These are phyloP conservation scores for Dendrocopos noguchii DNA, from an alignment of 2,113 vertebrate species.

Conservation along the genomic window DNA sequence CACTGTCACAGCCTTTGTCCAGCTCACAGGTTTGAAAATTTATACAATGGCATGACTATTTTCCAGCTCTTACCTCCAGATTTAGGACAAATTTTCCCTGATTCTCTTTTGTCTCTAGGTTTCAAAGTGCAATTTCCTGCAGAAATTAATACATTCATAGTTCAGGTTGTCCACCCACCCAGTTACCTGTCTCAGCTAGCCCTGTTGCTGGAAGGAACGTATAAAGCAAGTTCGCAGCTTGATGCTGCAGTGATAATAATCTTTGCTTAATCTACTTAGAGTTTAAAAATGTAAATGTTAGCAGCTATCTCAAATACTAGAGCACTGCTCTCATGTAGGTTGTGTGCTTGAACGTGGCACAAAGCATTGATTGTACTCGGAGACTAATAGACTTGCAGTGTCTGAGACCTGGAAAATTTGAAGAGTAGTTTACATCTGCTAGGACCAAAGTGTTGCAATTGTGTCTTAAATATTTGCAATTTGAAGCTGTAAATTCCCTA, in stretches of 20 bases:
- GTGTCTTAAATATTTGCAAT: constrained; percentile 12
- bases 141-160: constrained; percentile 21
- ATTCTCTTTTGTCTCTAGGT: constrained; percentile 25
- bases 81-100: not conserved
- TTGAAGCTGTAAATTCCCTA: constrained; percentile 35
- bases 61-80: not conserved
- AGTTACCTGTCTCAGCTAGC: constrained; percentile 73
- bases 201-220: constrained; percentile 59
- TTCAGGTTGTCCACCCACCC: constrained; percentile 47
- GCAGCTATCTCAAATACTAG: not conserved
- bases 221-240: constrained; percentile 54
- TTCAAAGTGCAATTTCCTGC: constrained; percentile 54
- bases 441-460: constrained; percentile 24
- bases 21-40: constrained; percentile 3
- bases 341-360: not conserved
- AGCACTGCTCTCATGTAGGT: not conserved
- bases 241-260: constrained; percentile 52
- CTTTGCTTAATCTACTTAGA: constrained; percentile 40
- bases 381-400: not conserved
- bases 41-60: constrained; percentile 5
- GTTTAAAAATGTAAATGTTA: constrained; percentile 41
- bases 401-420: not conserved
- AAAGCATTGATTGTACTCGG: constrained; percentile 12
- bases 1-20: constrained; percentile 8
- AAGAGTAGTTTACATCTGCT: constrained; percentile 21